These are phyloP conservation scores for Todiramphus saurophagus DNA, from an alignment of 2,113 vertebrate genomes.

Conservation along the genomic window DNA sequence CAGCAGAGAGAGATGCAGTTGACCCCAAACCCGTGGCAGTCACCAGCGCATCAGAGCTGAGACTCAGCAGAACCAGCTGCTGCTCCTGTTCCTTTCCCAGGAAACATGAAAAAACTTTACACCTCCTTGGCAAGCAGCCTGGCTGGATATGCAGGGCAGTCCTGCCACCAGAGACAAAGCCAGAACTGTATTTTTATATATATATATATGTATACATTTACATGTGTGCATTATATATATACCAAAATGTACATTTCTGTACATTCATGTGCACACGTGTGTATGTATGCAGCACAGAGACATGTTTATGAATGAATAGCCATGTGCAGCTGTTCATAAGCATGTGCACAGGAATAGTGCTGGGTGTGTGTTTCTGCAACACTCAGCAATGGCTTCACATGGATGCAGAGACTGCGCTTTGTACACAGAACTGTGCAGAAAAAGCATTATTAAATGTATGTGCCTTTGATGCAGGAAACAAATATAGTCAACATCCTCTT, in stretches of 20 bases:
- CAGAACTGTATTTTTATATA: background rate
- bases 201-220: too few species aligned
- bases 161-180: background rate
- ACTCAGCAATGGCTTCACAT: background rate
- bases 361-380: background rate
- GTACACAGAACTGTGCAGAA: background rate
- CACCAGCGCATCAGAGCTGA: fast-evolving
- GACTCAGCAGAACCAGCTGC: background rate
- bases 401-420: background rate
- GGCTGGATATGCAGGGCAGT: background rate
- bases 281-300: background rate
- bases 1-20: background rate
- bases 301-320: background rate
- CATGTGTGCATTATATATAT: background rate
- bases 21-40: background rate
- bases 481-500: background rate
- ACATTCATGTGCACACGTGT: background rate
- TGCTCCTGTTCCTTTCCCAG: background rate
- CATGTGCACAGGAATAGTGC: fast-evolving
- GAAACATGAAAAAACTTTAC: background rate
- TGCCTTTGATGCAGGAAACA: background rate
- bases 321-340: background rate
- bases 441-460: background rate
- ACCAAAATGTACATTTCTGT: background rate
- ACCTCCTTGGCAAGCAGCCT: background rate